These are phyloP conservation scores for Trogon melanurus DNA, from an alignment of 2,113 vertebrate genomes.

Conservation along the genomic window DNA sequence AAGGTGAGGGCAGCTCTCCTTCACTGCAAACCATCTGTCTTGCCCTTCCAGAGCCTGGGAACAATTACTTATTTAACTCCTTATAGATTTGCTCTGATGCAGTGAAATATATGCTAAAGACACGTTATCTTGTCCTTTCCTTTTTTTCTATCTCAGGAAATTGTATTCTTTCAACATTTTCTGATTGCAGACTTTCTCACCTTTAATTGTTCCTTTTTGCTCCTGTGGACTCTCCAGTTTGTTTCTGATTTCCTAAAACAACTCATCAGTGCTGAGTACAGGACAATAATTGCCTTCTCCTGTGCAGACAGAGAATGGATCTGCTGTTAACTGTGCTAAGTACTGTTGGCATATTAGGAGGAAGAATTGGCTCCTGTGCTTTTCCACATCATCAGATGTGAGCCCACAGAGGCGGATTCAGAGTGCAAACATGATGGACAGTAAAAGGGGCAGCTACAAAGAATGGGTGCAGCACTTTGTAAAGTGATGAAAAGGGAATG, in stretches of 20 bases:
- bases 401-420: neutral
- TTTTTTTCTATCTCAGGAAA: neutral
- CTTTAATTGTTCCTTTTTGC: slow-evolving; percentile 1
- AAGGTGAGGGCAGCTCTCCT: neutral
- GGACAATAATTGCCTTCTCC: neutral
- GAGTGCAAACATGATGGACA: neutral
- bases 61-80: neutral
- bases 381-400: neutral
- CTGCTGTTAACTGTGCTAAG: neutral
- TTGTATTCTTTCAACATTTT: neutral
- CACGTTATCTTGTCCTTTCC: neutral
- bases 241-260: slow-evolving; percentile 30
- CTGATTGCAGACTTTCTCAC: neutral
- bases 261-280: neutral
- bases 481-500: neutral
- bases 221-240: neutral
- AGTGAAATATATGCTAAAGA: neutral
- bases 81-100: neutral
- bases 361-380: neutral
- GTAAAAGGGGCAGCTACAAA: neutral
- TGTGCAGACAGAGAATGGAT: neutral
- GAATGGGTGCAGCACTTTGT: neutral
- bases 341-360: neutral
- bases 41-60: neutral
- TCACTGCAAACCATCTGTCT: neutral